Base-by-base conservation (phyloP, 1,140 invertebrate genomes). In the Cyrtorhinus lividipennis region DNA sequence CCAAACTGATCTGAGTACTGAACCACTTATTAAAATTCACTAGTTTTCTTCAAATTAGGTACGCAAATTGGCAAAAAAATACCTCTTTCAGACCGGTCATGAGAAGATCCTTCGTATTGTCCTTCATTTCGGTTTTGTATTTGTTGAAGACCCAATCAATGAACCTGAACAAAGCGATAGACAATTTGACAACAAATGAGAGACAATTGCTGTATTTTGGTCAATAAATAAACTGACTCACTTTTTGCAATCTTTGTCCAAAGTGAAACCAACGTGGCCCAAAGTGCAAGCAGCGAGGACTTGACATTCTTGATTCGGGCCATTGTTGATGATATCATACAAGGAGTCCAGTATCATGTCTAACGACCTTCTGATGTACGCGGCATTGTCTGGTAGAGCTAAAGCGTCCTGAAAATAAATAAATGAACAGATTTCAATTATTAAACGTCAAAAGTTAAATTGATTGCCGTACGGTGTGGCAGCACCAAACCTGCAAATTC, bases 211-310 rank as follows among this genome's bases (percentile, higher is more conserved):
- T 3, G 38, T 26, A 30, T 2, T 27, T 27, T 60, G 13, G 20
- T 24, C 27, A 13, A 24, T 56, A 56, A 26, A 18, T 22, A 26
- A 53, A 24, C 48, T 61, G 38, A 38, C 12, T 27, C 48, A 65
- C 64, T 59, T 65, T 53, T 30, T 62, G 24, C 62, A 65, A 48
- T 65, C 64, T 61, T 63, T 65, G 20, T 62, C 64, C 1, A 65
- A 23, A 56, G 58, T 59, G 30, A 46, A 63, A 8, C 64, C 64
- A 24, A 65, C 64, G 57, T 65, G 61, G 12, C 64, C 64, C 25
- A 65, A 22, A 20, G 38, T 46, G 22, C 60, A 59, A n/a, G 64
- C 64, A 12, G 61, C 64, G 25, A 44, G n/a, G 1, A 45, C 13
- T 56, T 59, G 59, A 26, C 56, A 60, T 8, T 27, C 20, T 1